These are phyloP conservation scores for Tetragonula clypearis DNA, from an alignment of 1,140 invertebrate species.

Conservation along the genomic window DNA sequence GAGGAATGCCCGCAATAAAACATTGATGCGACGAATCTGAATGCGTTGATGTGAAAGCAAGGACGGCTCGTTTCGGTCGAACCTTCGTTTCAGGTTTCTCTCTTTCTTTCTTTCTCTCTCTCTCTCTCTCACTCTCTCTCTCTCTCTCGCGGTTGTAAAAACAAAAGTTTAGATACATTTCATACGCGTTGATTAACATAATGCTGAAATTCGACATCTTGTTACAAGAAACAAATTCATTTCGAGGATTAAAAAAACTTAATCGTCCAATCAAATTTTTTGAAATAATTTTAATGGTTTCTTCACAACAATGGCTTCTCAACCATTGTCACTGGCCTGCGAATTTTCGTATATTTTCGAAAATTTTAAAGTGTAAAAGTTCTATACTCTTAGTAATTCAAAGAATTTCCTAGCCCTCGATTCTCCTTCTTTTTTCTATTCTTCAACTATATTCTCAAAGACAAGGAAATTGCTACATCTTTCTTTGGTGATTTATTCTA, in stretches of 20 bases:
- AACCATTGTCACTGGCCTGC: background rate
- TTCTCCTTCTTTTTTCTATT: no score
- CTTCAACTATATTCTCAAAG: no score
- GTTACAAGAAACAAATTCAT: background rate
- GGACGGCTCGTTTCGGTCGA: slow-evolving; percentile 41
- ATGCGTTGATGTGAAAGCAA: slow-evolving; percentile 47
- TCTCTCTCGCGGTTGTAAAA: background rate
- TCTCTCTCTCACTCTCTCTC: background rate
- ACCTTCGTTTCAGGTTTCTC: slow-evolving; percentile 27
- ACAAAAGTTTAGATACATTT: background rate
- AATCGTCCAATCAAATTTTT: no score
- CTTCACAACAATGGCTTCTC: background rate
- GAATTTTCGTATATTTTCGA: no score
- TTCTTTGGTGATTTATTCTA: background rate
- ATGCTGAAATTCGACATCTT: background rate
- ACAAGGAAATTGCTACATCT: background rate
- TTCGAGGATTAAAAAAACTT: background rate
- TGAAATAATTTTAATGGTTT: background rate
- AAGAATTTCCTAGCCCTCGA: no score
- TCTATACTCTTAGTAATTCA: no score
- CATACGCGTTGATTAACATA: background rate
- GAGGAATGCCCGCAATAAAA: slow-evolving; percentile 67
- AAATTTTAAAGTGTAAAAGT: no score
- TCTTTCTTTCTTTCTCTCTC: background rate
- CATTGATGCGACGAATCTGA: slow-evolving; percentile 68